Percentiles rank a stretch among this genome's conserved stretches.
phyloP scores from a whole-genome alignment of 1,140 invertebrate species.

The Bombus impatiens region DNA sequence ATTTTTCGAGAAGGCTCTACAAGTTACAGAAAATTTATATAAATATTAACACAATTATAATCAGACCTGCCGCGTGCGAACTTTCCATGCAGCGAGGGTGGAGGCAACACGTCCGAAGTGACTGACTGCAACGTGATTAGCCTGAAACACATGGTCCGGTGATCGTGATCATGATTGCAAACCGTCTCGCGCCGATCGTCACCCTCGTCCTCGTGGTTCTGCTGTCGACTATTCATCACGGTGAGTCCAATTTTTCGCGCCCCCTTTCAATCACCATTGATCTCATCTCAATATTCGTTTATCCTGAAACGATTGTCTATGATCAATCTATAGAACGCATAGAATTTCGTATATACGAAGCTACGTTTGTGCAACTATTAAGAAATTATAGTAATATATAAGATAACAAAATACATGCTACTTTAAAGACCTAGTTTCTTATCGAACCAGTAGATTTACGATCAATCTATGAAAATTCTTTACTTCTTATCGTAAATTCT shows the following conservation, averaged over 20 bases:
- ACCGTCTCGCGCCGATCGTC: conserved; percentile 61
- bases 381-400: neutral
- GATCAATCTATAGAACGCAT: neutral
- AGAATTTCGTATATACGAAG: neutral
- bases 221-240: conserved; percentile 56
- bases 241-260: conserved; percentile 54
- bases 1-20: neutral
- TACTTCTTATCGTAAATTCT: neutral
- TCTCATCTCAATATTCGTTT: neutral
- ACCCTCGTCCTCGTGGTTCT: conserved; percentile 61
- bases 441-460: neutral
- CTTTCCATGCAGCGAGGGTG: conserved; percentile 44
- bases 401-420: neutral
- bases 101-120: conserved; percentile 32
- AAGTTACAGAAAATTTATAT: neutral
- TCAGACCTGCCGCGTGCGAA: conserved; percentile 8
- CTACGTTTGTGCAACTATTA: neutral
- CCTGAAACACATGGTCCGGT: conserved; percentile 65
- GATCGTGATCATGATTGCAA: conserved; percentile 66
- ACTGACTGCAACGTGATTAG: conserved; percentile 41
- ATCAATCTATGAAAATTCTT: neutral
- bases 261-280: neutral
- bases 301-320: neutral
- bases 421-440: neutral
- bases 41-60: neutral